Evolutionary conservation across 2,797 vertebrate species (phyloP).

Genomic region (Neosilurus hyrtlii): DNA sequence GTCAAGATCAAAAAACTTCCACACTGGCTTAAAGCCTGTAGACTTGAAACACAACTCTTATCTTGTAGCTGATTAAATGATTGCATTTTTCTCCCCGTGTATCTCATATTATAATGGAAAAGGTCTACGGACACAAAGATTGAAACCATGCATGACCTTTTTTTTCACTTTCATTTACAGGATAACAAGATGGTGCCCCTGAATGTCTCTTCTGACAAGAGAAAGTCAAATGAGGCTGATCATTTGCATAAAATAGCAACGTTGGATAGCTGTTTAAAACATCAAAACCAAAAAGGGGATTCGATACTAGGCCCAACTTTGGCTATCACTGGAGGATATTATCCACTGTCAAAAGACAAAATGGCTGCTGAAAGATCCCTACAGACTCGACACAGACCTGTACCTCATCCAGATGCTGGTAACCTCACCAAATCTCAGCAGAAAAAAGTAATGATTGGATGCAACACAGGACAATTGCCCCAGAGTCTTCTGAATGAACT

Average conservation of each 20-base stretch:
- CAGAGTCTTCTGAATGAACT: constrained; percentile 82
- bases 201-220: constrained; percentile 8
- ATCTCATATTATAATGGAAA: not conserved
- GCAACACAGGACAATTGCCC: constrained; percentile 66
- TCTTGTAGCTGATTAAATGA: not conserved
- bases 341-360: constrained; percentile 29
- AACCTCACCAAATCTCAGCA: constrained; percentile 18
- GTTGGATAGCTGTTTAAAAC: constrained; percentile 64
- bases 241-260: not conserved
- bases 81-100: not conserved
- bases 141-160: not conserved
- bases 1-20: constrained; percentile 59
- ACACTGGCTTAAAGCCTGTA: constrained; percentile 13
- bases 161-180: constrained; percentile 22
- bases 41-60: not conserved
- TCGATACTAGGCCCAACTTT: constrained; percentile 16
- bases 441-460: constrained; percentile 37
- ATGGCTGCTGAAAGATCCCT: constrained; percentile 21
- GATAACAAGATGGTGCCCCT: constrained; percentile 34
- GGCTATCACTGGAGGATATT: constrained; percentile 3
- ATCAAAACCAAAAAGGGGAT: constrained; percentile 55
- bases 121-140: not conserved
- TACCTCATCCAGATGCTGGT: constrained; percentile 21
- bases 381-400: constrained; percentile 19
- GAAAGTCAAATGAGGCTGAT: not conserved